Percentiles rank a stretch among this genome's conserved stretches.
These are phyloP conservation scores for Cryptosula pallasiana DNA, from an alignment of 2,888 invertebrate species.

Conservation along the genomic window DNA sequence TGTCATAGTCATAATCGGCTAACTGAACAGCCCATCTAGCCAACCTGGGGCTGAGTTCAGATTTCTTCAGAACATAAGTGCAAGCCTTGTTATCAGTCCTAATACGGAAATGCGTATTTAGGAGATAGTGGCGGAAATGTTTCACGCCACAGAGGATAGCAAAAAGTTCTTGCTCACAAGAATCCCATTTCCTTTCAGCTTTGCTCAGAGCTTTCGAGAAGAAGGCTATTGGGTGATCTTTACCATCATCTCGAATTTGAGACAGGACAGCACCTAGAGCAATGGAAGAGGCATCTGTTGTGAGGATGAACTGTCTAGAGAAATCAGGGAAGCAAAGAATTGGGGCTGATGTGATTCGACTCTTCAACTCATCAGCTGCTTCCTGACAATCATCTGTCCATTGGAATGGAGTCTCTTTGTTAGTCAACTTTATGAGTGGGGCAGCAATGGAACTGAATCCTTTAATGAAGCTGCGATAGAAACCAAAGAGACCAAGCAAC, in stretches of 20 bases:
- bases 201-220: not conserved
- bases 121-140: slow-evolving; percentile 2
- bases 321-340: too few relatives aligned
- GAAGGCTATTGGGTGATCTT: too few relatives aligned
- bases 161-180: too few relatives aligned
- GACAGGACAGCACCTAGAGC: not conserved
- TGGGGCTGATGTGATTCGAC: not conserved
- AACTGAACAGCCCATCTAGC: too few relatives aligned
- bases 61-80: too few relatives aligned
- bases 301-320: not conserved
- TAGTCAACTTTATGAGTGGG: not conserved
- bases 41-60: too few relatives aligned
- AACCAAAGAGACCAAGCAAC: too few relatives aligned
- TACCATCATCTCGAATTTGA: not conserved
- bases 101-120: not conserved
- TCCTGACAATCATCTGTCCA: not conserved
- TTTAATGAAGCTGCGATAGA: too few relatives aligned
- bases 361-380: not conserved
- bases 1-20: too few relatives aligned
- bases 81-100: too few relatives aligned
- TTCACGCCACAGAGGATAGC: too few relatives aligned
- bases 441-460: too few relatives aligned
- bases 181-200: slow-evolving; percentile 4
- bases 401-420: not conserved
- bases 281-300: not conserved